Base-by-base conservation (phyloP, 92 coral and sea anemone genomes). In the Isaurus tuberculatus region DNA sequence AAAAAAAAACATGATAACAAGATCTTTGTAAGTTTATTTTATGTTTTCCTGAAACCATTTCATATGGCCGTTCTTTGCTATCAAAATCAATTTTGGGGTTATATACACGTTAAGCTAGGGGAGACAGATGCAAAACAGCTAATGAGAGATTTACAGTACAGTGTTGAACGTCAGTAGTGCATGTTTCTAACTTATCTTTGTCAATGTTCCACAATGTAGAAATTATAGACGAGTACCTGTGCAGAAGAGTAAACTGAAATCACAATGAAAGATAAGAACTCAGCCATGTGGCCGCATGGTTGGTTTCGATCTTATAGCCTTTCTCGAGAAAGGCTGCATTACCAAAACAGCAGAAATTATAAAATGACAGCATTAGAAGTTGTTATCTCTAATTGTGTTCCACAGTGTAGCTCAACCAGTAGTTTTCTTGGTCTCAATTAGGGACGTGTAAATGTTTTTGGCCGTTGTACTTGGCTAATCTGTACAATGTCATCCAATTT, bases 271-370 rank as follows among this genome's bases (percentile, higher is more conserved):
- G 65, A 57, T 57, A 57, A 60, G 20, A 60, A 60, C 65, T 60
- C 65, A 13, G 22, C 65, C 65, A 60, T 60, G 65, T 60, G 65
- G 65, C 65, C 65, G 20, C 65, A 60, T 60, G 65, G 65, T 25
- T 20, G 65, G 65, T 60, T 60, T 60, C 65, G 65, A 60, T 29
- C 65, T 60, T 60, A 60, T 60, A 60, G 65, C 65, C 65, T 58
- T 58, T 58, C 65, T 60, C 22, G 65, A 60, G 65, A 60, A 60
- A 60, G 65, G 65, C 65, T 60, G 58, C 58, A 49, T 49, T 49
- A n/a, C 58, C 58, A 49, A 49, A 49, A 49, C 58, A 11, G 11
- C 0, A 49, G 58, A 49, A 11, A 49, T 49, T 49, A 49, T 49
- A 49, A 8, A 49, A 49, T 49, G 58, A 49, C 58, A 49, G 58